Evolutionary conservation across 1,140 invertebrate genomes (phyloP), one percentile per base, ranked within the genome.

Genomic region (Pachyrhynchus sulphureomaculatus): DNA sequence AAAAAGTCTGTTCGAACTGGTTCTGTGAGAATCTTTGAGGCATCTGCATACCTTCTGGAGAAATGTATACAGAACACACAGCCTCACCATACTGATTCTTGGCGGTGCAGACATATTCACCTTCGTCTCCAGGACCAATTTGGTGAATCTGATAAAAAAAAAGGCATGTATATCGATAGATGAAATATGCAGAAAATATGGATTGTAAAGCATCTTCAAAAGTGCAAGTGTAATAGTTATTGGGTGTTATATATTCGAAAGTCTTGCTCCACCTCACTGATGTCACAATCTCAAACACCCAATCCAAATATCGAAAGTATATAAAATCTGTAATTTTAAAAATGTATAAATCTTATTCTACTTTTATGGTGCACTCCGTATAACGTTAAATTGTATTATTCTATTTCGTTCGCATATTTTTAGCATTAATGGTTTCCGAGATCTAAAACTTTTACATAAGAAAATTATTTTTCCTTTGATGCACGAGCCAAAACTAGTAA

Each of bases 101-200:
- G 8, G 95, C 94, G 52, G 88, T 93, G 76, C 95, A 96, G 1
- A 92, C 95, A 76, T 97, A 97, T 78, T 97, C 93, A 59, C 95
- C 95, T 76, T 95, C 93, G 77, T 98, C 95, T 29, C 93, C 93
- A 20, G 93, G 91, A 51, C 91, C 91, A 58, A 96, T 93, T 70
- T 90, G 86, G 75, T 90, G 91, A 68, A 98, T 97, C 53, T 93
- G 83, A 39, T 32, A 23, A 33, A n/a, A 45, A 5, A 32, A 44
- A 33, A 47, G 10, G 41, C 10, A 12, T 41, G 37, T 41, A 41
- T 9, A 9, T 41, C 13, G 15, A 41, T 41, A 12, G 33, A 34
- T 12, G 13, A 2, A 12, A 12, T 34, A 13, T 13, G 10, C 10
- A 34, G 10, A 34, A 34, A 34, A 34, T 13, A 1, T 1, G 10